Percentiles rank a stretch among this genome's conserved stretches.
Conservation (phyloP, 2,888 invertebrate species). For the Trachelus iudaicus region DNA sequence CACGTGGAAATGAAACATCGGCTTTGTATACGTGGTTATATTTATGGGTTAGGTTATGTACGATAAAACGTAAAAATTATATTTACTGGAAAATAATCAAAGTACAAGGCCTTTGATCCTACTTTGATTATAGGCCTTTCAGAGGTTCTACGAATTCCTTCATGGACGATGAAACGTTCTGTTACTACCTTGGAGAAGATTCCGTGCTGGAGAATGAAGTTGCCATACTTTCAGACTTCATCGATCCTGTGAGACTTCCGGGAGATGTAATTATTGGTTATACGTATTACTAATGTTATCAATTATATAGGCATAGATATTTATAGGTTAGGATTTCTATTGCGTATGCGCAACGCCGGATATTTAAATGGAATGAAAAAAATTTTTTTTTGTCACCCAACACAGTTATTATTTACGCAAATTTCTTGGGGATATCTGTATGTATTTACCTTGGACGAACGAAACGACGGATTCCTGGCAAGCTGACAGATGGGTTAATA, state of each 20-base stretch:
- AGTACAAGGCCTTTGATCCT: background rate
- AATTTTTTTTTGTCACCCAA: background rate
- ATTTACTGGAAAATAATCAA: background rate
- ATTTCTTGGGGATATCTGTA: background rate
- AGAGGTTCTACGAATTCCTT: background rate
- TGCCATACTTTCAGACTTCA: too few relatives aligned
- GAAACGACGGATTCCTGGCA: constrained; percentile 30
- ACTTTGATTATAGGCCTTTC: background rate
- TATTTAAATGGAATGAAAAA: background rate
- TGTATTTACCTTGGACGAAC: background rate
- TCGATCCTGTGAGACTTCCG: too few relatives aligned
- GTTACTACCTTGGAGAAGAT: too few relatives aligned
- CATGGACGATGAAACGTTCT: background rate
- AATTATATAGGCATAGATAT: background rate
- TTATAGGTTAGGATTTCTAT: too few relatives aligned
- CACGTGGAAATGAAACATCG: background rate
- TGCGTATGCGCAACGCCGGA: background rate
- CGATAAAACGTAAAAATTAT: background rate
- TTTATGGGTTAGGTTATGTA: background rate
- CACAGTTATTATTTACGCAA: background rate
- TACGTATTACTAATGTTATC: background rate
- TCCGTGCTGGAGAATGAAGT: too few relatives aligned
- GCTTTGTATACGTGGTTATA: background rate
- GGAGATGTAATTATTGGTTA: too few relatives aligned
- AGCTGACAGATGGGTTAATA: constrained; percentile 24